Conservation (phyloP, 1,140 invertebrate species). For the Nebria ingens region DNA sequence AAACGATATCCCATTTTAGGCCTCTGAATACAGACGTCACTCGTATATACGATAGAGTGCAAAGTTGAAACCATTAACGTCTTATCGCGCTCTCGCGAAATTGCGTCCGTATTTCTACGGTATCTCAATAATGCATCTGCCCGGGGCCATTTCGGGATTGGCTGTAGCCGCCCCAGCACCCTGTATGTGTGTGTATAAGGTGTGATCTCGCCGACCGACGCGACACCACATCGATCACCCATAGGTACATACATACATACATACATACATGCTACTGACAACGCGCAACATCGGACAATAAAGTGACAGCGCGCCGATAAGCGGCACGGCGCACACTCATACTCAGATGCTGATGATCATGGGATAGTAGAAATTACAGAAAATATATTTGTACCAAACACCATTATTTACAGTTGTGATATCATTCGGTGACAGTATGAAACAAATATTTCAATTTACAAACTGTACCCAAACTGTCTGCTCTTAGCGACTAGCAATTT, state of each 20-base stretch:
- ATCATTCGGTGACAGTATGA: no score
- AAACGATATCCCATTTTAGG: no score
- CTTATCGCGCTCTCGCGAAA: slow-evolving; percentile 32
- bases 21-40: not conserved
- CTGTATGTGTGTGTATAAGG: no score
- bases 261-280: not conserved
- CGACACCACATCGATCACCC: not conserved
- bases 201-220: no score
- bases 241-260: not conserved
- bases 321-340: not conserved
- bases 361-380: no score
- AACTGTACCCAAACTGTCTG: not conserved
- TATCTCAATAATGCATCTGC: slow-evolving; percentile 35
- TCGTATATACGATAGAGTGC: slow-evolving; percentile 27
- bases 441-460: no score
- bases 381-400: not conserved
- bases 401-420: not conserved
- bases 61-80: slow-evolving; percentile 37
- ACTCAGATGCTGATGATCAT: no score
- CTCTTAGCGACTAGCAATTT: no score
- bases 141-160: slow-evolving; percentile 27
- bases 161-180: not conserved
- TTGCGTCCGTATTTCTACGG: slow-evolving; percentile 31
- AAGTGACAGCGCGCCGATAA: not conserved
- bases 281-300: not conserved